phyloP scores from a whole-genome alignment of 2,113 vertebrate genomes.

The Tupaia chinensis region DNA sequence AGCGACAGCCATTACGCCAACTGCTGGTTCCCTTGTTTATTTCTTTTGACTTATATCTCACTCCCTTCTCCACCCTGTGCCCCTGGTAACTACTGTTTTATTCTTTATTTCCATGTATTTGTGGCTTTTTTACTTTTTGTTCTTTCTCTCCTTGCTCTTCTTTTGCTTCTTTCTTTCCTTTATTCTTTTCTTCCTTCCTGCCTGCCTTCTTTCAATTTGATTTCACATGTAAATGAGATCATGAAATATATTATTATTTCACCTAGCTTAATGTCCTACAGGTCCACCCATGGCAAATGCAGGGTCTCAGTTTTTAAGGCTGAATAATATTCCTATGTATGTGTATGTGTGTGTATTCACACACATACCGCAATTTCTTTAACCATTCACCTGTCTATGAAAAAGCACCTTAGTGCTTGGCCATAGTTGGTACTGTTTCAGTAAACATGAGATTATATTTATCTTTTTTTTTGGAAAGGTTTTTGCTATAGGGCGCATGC shows the following conservation, averaged over 20 bases:
- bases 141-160: no score
- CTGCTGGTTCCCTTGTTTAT: no score
- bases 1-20: no score
- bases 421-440: not conserved
- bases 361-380: not conserved
- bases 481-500: no score
- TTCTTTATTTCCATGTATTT: not conserved
- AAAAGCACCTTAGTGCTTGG: not conserved
- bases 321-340: not conserved
- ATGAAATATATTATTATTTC: not conserved
- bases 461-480: no score
- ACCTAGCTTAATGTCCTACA: not conserved
- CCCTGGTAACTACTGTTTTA: not conserved
- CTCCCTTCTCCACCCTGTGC: not conserved
- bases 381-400: not conserved
- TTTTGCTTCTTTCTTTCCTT: not conserved
- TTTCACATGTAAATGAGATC: not conserved
- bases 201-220: not conserved
- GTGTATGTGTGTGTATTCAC: not conserved
- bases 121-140: not conserved
- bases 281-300: not conserved
- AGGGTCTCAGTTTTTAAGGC: not conserved
- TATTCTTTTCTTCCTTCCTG: no score
- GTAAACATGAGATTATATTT: not conserved
- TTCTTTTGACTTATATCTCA: not conserved